These are phyloP conservation scores for Agrenia bidenticulata DNA, from an alignment of 2,888 invertebrate species.

Conservation along the genomic window DNA sequence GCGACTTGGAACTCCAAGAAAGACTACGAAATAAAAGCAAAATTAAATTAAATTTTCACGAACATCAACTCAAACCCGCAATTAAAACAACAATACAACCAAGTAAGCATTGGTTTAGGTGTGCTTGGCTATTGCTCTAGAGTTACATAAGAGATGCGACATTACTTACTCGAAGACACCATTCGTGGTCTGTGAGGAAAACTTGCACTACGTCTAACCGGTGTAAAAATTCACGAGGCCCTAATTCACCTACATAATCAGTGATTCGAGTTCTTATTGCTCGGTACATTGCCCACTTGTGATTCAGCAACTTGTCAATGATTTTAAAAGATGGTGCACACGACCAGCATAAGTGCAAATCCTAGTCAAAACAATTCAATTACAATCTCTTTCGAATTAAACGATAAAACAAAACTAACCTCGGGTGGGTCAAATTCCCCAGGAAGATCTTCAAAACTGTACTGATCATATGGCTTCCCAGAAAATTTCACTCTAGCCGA, in stretches of 20 bases:
- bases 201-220: neutral
- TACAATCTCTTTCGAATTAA: neutral
- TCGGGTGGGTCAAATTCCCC: neutral
- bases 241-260: neutral
- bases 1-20: neutral
- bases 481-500: neutral
- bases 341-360: neutral
- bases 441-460: neutral
- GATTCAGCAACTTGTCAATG: neutral
- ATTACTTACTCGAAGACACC: neutral
- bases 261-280: neutral
- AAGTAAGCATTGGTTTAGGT: too few relatives aligned
- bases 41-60: too few relatives aligned
- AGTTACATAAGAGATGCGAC: too few relatives aligned
- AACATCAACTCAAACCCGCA: too few relatives aligned
- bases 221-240: neutral
- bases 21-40: too few relatives aligned
- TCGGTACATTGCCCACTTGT: neutral
- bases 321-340: neutral
- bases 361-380: too few relatives aligned
- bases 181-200: neutral
- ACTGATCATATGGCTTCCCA: neutral
- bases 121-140: too few relatives aligned
- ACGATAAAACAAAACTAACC: neutral
- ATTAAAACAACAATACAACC: too few relatives aligned